Evolutionary conservation across 2,888 invertebrate species (phyloP).

Genomic region (Xestia xanthographa): DNA sequence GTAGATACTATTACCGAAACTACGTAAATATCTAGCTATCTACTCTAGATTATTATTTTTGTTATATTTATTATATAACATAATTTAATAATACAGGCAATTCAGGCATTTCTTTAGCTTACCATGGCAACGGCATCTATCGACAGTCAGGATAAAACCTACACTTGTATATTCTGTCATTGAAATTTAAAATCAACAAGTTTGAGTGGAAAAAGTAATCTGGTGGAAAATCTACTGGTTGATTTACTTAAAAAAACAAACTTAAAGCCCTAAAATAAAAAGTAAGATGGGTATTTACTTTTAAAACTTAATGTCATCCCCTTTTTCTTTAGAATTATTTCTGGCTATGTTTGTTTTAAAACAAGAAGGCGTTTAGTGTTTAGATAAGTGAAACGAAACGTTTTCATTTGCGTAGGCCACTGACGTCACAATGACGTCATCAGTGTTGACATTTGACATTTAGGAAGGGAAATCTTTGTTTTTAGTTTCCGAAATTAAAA

Average conservation of each 20-base stretch:
- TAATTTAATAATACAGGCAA: too few species aligned
- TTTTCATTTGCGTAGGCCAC: slow-evolving; percentile 52
- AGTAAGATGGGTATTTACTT: neutral
- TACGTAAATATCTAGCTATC: neutral
- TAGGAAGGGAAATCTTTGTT: slow-evolving; percentile 68
- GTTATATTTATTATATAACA: too few species aligned
- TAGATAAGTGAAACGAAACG: slow-evolving; percentile 67
- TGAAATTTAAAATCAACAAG: neutral
- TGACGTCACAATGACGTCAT: slow-evolving; percentile 87
- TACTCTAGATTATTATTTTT: too few species aligned
- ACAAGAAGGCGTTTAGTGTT: neutral
- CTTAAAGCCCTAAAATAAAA: neutral
- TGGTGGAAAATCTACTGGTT: neutral
- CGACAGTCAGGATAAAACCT: neutral
- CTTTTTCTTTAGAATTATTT: neutral
- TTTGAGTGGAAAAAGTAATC: neutral
- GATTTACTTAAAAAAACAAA: neutral
- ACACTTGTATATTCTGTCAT: neutral
- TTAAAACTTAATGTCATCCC: neutral
- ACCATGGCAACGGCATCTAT: slow-evolving; percentile 5
- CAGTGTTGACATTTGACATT: slow-evolving; percentile 77
- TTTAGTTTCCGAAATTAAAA: slow-evolving; percentile 60
- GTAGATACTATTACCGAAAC: neutral
- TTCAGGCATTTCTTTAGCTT: neutral
- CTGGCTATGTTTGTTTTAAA: neutral